phyloP scores from a whole-genome alignment of 2,888 invertebrate genomes.

The Rhamnusium bicolor region DNA sequence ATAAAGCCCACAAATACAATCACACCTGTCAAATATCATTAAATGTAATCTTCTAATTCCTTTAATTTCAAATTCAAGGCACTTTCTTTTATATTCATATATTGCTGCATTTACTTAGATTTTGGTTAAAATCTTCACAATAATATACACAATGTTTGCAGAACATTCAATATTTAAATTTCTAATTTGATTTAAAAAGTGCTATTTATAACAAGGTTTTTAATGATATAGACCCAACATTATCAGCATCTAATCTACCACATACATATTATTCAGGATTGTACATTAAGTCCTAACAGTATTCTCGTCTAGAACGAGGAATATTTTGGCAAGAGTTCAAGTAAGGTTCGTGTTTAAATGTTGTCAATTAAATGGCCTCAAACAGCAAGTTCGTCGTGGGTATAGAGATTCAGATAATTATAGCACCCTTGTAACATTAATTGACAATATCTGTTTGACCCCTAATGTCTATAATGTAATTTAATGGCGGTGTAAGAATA shows the following conservation, averaged over 20 bases:
- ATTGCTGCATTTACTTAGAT: no score
- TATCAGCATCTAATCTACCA: neutral
- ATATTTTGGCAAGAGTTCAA: constrained; percentile 14
- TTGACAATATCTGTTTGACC: neutral
- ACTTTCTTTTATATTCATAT: no score
- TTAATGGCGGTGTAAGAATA: neutral
- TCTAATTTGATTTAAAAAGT: no score
- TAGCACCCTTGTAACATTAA: constrained; percentile 2
- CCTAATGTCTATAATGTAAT: neutral
- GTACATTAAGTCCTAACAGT: neutral
- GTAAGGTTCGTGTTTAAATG: neutral
- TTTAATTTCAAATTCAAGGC: no score
- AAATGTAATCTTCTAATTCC: no score
- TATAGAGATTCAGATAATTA: neutral
- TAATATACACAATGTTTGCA: no score
- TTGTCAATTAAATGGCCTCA: constrained; percentile 11
- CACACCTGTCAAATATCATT: no score
- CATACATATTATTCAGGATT: neutral
- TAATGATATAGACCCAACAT: no score
- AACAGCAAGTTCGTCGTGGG: constrained; percentile 2
- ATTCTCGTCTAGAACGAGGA: neutral
- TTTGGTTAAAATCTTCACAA: no score
- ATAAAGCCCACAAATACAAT: no score
- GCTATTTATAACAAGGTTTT: no score
- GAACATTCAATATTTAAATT: no score